These are phyloP conservation scores for Drosophila niveifrons DNA, from an alignment of 2,888 invertebrate species.

Conservation along the genomic window DNA sequence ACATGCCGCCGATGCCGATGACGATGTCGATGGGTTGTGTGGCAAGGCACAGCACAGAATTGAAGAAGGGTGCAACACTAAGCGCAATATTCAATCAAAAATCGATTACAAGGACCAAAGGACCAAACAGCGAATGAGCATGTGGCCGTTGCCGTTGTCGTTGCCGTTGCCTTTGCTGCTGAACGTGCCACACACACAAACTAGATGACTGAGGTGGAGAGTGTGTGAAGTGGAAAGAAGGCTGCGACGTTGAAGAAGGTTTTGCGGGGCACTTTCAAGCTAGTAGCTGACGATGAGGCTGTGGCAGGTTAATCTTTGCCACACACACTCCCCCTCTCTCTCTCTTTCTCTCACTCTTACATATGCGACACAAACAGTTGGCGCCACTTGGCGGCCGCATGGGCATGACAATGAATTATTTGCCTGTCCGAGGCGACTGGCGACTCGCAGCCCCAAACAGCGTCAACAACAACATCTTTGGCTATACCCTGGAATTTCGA, in stretches of 20 bases:
- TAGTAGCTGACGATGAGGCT: neutral
- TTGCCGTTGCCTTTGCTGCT: neutral
- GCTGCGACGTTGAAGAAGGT: slow-evolving; percentile 28
- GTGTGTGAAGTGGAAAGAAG: neutral
- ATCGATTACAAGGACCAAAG: slow-evolving; percentile 82
- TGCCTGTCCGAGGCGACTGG: slow-evolving; percentile 64
- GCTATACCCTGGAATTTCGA: slow-evolving; percentile 14
- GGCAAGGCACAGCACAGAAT: neutral
- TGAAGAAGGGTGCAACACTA: slow-evolving; percentile 58
- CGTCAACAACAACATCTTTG: slow-evolving; percentile 26
- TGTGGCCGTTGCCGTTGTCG: slow-evolving; percentile 16
- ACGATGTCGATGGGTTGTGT: neutral
- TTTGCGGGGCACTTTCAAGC: neutral
- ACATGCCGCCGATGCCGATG: slow-evolving; percentile 51
- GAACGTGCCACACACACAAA: slow-evolving; percentile 43
- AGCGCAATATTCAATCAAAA: slow-evolving; percentile 85
- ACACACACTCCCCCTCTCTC: slow-evolving; percentile 6
- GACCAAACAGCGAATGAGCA: slow-evolving; percentile 45
- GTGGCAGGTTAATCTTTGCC: slow-evolving; percentile 72
- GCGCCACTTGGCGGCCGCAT: slow-evolving; percentile 63
- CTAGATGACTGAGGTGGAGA: neutral
- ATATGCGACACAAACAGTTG: slow-evolving; percentile 40
- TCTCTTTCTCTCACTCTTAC: too few species aligned
- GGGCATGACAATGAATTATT: slow-evolving; percentile 83
- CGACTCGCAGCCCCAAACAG: slow-evolving; percentile 30